Conservation (phyloP, 2,797 vertebrate genomes). For the Ambastaia sidthimunki region DNA sequence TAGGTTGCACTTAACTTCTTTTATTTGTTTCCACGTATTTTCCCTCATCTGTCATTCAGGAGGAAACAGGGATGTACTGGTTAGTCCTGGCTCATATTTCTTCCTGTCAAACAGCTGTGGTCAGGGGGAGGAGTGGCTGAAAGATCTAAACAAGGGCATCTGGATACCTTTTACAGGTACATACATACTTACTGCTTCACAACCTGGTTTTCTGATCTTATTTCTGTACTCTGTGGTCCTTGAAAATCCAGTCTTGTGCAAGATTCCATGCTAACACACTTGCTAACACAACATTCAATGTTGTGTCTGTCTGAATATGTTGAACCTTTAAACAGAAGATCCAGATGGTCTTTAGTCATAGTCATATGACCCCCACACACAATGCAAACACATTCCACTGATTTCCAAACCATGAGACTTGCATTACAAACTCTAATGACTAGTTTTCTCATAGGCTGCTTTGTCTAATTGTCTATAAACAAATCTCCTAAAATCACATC, state of each 20-base stretch:
- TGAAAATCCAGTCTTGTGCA: constrained; percentile 31
- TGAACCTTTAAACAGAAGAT: constrained; percentile 19
- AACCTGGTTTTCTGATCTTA: not conserved
- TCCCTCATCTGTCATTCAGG: constrained; percentile 31
- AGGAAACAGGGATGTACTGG: constrained; percentile 81
- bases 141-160: constrained; percentile 80
- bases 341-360: constrained; percentile 2
- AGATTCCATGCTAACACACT: not conserved
- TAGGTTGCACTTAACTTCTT: too few relatives aligned
- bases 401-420: constrained; percentile 39
- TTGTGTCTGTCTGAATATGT: not conserved
- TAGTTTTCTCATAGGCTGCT: constrained; percentile 6
- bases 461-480: constrained; percentile 34
- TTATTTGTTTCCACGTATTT: too few relatives aligned
- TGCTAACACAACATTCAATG: not conserved
- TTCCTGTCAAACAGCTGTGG: constrained; percentile 82
- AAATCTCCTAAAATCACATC: constrained; percentile 23
- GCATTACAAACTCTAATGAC: constrained; percentile 34
- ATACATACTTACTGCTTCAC: not conserved
- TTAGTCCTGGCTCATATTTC: constrained; percentile 82
- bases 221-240: not conserved
- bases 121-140: constrained; percentile 82
- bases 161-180: constrained; percentile 84
- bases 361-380: constrained; percentile 36
- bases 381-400: constrained; percentile 21